phyloP scores from a whole-genome alignment of 2,797 vertebrate species.

The Enteromius anoplus region DNA sequence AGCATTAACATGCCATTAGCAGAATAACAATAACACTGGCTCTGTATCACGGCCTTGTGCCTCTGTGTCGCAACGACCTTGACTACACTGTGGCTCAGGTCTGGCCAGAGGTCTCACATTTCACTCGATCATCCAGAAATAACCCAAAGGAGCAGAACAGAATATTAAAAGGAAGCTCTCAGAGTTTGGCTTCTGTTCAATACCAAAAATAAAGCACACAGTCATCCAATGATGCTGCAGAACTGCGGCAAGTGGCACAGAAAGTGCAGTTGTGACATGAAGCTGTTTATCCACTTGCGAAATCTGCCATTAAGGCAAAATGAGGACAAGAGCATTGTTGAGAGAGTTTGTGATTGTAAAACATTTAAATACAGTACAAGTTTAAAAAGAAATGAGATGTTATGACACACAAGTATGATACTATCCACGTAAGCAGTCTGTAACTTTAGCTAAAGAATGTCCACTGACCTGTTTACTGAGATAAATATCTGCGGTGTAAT shows the following conservation, averaged over 20 bases:
- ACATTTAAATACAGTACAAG: background rate
- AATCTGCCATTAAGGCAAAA: background rate
- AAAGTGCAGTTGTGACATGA: background rate
- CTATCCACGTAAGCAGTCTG: background rate
- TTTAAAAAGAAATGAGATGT: background rate
- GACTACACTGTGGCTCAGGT: conserved; percentile 1
- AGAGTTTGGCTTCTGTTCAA: conserved; percentile 23
- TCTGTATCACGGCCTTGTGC: background rate
- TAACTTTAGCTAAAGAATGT: background rate
- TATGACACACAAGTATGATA: background rate
- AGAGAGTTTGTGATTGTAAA: background rate
- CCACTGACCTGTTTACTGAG: conserved; percentile 32
- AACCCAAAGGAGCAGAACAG: conserved; percentile 38
- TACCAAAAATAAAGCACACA: conserved; percentile 21
- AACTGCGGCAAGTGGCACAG: background rate
- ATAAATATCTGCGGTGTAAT: conserved; percentile 10
- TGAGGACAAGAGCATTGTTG: background rate
- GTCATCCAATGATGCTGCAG: conserved; percentile 38
- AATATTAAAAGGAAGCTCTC: conserved; percentile 41
- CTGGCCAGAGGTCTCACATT: conserved; percentile 42
- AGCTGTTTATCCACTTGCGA: background rate
- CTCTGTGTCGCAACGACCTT: conserved; percentile 27
- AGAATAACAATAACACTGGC: background rate
- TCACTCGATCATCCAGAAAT: conserved; percentile 50
- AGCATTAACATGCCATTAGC: background rate